Percentiles rank a stretch among this genome's conserved stretches.
phyloP scores from a whole-genome alignment of 2,888 invertebrate genomes.

The Trisateles emortualis region DNA sequence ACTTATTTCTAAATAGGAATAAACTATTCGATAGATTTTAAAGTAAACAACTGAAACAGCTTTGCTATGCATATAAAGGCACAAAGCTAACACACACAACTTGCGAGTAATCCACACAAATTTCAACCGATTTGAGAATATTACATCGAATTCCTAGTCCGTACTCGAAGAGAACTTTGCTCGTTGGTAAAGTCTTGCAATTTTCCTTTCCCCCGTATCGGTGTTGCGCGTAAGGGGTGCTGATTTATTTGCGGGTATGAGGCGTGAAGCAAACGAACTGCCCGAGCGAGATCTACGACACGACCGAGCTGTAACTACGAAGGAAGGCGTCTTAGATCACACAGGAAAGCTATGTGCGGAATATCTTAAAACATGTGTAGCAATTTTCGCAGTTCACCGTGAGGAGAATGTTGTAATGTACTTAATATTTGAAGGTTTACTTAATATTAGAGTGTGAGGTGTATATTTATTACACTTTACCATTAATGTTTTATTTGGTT shows the following conservation, averaged over 20 bases:
- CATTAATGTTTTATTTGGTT: background rate
- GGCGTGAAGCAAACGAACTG: conserved; percentile 84
- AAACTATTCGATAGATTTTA: background rate
- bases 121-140: conserved; percentile 22
- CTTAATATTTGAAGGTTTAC: conserved; percentile 42
- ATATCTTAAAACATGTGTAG: conserved; percentile 53
- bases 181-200: conserved; percentile 61
- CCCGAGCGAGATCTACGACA: conserved; percentile 79
- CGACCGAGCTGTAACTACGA: conserved; percentile 68
- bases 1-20: background rate
- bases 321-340: conserved; percentile 50
- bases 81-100: background rate
- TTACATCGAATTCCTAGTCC: conserved; percentile 23
- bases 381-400: conserved; percentile 45
- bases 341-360: conserved; percentile 48
- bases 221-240: conserved; percentile 63
- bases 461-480: background rate
- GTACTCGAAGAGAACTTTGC: conserved; percentile 35
- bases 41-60: background rate
- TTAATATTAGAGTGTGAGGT: conserved; percentile 19
- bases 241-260: conserved; percentile 86
- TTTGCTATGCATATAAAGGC: background rate
- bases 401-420: conserved; percentile 36
- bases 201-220: conserved; percentile 68
- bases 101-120: conserved; percentile 20